A percentile compares a stretch with the other conserved stretches of the same genome.
These are phyloP conservation scores for Pammene fasciana DNA, from an alignment of 2,888 invertebrate genomes.

Conservation along the genomic window DNA sequence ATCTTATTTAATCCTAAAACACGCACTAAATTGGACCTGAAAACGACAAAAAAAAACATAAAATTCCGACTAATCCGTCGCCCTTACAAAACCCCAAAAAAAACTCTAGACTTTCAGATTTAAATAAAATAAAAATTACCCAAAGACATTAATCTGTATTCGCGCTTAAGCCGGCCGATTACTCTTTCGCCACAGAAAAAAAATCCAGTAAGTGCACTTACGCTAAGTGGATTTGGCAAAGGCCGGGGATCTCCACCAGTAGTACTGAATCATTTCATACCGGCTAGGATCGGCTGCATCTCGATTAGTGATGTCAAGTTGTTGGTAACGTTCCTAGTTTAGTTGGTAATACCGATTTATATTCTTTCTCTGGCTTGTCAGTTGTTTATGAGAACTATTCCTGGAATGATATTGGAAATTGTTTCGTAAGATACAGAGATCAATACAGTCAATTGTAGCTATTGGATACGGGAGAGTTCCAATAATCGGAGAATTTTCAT, in stretches of 20 bases:
- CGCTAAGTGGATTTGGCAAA: constrained; percentile 66
- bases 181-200: constrained; percentile 53
- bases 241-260: constrained; percentile 31
- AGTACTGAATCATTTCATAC: constrained; percentile 38
- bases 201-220: constrained; percentile 55
- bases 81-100: background rate
- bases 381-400: too few relatives aligned
- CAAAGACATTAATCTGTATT: constrained; percentile 53
- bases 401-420: too few relatives aligned
- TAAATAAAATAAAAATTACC: constrained; percentile 49
- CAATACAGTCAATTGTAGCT: too few relatives aligned
- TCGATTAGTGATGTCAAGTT: background rate
- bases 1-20: background rate
- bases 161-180: constrained; percentile 52
- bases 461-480: too few relatives aligned
- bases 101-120: constrained; percentile 30
- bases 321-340: background rate
- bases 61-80: background rate
- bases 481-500: too few relatives aligned
- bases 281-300: constrained; percentile 28
- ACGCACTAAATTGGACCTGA: background rate
- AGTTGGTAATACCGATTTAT: too few relatives aligned
- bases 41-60: background rate
- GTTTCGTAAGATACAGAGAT: too few relatives aligned
- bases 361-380: too few relatives aligned